Conservation (phyloP, 2,113 vertebrate species). For the Perca fluviatilis region DNA sequence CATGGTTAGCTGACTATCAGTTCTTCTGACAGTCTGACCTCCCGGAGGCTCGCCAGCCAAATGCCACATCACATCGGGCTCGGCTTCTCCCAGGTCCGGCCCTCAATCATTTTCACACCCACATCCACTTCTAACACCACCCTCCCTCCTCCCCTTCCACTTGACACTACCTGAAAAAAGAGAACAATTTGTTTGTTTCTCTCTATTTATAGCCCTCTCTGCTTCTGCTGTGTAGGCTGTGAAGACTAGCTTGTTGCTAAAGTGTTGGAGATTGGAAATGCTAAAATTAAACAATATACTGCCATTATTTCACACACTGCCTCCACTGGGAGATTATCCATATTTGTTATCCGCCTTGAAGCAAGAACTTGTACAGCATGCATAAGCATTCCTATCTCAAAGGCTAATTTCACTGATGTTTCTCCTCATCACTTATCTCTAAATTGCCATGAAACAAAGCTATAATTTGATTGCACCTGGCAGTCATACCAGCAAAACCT, state of each 20-base stretch:
- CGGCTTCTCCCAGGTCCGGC: constrained; percentile 18
- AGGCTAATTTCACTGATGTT: constrained; percentile 13
- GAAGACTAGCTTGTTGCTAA: background rate
- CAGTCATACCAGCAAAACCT: constrained; percentile 16
- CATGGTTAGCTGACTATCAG: constrained; percentile 58
- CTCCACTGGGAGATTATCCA: constrained; percentile 19
- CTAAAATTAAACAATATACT: constrained; percentile 16
- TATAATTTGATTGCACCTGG: constrained; percentile 28
- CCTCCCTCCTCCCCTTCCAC: background rate
- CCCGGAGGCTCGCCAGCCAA: constrained; percentile 53
- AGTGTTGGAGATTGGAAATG: background rate
- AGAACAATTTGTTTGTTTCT: constrained; percentile 48
- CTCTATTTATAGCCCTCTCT: constrained; percentile 32
- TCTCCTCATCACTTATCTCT: background rate
- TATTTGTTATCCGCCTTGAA: constrained; percentile 27
- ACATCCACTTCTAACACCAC: constrained; percentile 2
- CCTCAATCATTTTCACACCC: constrained; percentile 64
- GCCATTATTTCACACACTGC: constrained; percentile 19
- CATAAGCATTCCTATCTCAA: constrained; percentile 6
- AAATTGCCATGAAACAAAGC: constrained; percentile 20
- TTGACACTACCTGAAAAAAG: constrained; percentile 53
- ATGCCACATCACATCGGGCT: constrained; percentile 55
- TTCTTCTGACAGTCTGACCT: constrained; percentile 71
- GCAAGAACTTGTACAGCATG: constrained; percentile 7
- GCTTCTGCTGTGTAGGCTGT: constrained; percentile 7